These are phyloP conservation scores for Aplodontia rufa DNA, from an alignment of 2,113 vertebrate species.

Conservation along the genomic window DNA sequence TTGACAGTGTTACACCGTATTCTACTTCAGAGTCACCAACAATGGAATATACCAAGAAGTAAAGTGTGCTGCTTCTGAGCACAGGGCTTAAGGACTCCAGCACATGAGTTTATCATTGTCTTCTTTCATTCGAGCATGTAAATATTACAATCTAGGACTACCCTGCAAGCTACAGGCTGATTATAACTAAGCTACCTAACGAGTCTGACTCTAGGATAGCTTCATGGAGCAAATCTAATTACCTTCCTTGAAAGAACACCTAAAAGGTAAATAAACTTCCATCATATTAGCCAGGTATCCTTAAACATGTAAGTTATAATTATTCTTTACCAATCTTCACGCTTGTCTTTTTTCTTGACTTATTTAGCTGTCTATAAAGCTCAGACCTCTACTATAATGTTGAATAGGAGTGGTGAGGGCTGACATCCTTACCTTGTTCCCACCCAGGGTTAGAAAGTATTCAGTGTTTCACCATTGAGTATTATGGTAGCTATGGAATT, in stretches of 20 bases:
- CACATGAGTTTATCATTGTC: background rate
- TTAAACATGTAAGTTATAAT: background rate
- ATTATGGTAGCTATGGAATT: background rate
- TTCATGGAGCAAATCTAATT: background rate
- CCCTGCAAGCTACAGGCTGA: background rate
- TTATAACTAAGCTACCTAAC: background rate
- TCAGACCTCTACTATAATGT: background rate
- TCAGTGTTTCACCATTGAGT: background rate
- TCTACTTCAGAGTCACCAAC: background rate
- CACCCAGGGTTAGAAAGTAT: too few relatives aligned
- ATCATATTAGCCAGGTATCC: background rate
- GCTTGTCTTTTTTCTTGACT: background rate
- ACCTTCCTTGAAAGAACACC: background rate
- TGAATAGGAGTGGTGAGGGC: background rate
- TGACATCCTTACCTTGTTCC: background rate
- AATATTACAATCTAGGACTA: background rate
- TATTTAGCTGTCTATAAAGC: background rate
- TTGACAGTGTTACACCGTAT: background rate
- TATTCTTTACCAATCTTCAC: background rate
- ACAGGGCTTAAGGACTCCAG: background rate
- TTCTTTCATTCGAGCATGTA: background rate
- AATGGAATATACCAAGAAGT: background rate
- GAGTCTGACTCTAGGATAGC: background rate
- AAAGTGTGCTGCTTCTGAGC: background rate
- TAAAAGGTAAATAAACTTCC: background rate